A percentile compares a stretch with the other conserved stretches of the same genome.
phyloP scores from a whole-genome alignment of 2,888 invertebrate genomes.

The Altica lythri region DNA sequence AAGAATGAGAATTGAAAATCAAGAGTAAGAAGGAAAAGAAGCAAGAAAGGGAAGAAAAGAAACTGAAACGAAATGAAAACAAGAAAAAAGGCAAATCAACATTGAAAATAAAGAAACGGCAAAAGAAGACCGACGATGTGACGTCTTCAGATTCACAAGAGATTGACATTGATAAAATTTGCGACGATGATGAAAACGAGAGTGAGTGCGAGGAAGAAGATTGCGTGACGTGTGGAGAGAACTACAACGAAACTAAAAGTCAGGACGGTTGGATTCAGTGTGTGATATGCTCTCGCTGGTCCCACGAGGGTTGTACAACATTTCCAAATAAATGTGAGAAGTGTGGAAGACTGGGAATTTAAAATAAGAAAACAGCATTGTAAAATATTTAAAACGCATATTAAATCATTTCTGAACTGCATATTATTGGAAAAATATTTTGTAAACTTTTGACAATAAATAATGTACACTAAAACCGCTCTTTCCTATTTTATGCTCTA shows the following conservation, averaged over 20 bases:
- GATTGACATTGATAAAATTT: background rate
- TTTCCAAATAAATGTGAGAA: conserved; percentile 28
- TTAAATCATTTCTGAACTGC: background rate
- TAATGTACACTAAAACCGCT: background rate
- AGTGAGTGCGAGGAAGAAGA: conserved; percentile 8
- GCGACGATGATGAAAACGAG: too few species aligned
- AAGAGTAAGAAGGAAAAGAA: background rate
- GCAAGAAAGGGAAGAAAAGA: background rate
- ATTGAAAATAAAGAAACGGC: background rate
- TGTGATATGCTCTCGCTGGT: conserved; percentile 28
- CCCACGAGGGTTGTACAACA: conserved; percentile 32
- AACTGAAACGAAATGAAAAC: too few species aligned
- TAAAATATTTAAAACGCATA: too few species aligned
- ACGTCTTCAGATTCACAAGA: too few species aligned
- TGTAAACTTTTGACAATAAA: background rate
- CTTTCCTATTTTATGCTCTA: background rate
- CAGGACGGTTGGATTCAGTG: conserved; percentile 36
- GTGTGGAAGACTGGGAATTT: conserved; percentile 21
- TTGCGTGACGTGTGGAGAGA: conserved; percentile 33
- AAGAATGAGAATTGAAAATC: background rate
- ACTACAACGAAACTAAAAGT: conserved; percentile 27
- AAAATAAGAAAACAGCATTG: too few species aligned
- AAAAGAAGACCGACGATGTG: too few species aligned
- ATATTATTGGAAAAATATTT: background rate
- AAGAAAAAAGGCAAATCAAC: background rate